Evolutionary conservation across 2,113 vertebrate species (phyloP), one percentile per base, ranked within the genome.

Genomic region (Corydoras sp.): DNA sequence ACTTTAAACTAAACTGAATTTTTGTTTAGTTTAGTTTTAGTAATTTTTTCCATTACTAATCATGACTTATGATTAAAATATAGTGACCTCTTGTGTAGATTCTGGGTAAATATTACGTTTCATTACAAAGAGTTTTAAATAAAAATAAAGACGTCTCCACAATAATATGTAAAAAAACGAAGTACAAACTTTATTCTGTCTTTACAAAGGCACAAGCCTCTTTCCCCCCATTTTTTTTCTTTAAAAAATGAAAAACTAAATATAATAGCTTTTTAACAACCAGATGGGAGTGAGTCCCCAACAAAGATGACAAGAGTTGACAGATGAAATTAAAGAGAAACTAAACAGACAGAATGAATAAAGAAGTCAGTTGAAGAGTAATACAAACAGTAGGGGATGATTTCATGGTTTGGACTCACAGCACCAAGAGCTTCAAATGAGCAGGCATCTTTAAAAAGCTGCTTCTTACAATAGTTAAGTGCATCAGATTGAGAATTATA

Each of bases 151-250:
- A 76, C 65, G 48, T 9, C 32, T 53, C 30, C 58, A 69, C 69
- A 65, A 62, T 53, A 76, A 75, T 60, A 59, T 79, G 75, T 88
- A 89, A 83, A 89, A 89, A 89, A 90, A 43, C 83, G 86, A 88
- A 88, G 94, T 97, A 98, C 93, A 97, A 97, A 98, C 90, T 96
- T 98, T 98, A 96, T 98, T 97, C 91, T 94, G 92, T 95, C 92
- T 98, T 96, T 97, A 95, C 93, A 97, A 98, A 97, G 94, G 94
- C 95, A 92, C 88, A 63, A 88, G 95, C 95, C 94, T 96, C 90
- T 92, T 90, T 88, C 82, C 83, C 84, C 90, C 82, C 81, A 90
- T 92, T 92, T 94, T 85, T 90, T 82, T 81, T 76, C 76, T 85
- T 86, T 80, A 76, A 86, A 86, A 87, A 91, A 92, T 91, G 35